Base-by-base conservation (phyloP, 2,113 vertebrate species). In the Tor tambroides region DNA sequence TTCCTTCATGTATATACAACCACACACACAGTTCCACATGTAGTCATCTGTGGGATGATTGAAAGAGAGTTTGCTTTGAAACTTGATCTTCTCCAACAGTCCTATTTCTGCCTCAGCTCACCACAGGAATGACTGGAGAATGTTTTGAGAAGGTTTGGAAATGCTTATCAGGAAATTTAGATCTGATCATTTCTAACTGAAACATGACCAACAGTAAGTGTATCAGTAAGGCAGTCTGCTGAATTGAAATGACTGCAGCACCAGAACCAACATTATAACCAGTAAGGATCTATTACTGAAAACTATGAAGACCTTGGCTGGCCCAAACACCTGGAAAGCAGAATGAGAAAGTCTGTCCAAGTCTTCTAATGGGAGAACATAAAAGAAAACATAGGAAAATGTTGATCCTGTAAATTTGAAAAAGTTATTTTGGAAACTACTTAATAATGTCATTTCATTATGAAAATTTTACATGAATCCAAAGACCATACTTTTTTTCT, bases 111-210 rank as follows among this genome's bases (percentile, higher is more conserved):
- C 11, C 56, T 80, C 23, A 4, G 23, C 59, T 80, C 56, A 80
- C 78, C 23, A 38, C 78, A 38, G 56, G 78, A 80, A 80, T 80
- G 78, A 26, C 78, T 80, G 32, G 54, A 38, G 78, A 80, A 80
- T 35, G 51, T 74, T 74, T 38, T 1, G 26, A 28, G 9, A 78
- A 32, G 32, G 51, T 26, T 63, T 80, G 23, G 21, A 80, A 80
- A 80, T 41, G 19, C 78, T 80, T 80, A 80, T 80, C 56, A n/a
- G 78, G 30, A 63, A 41, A 26, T 63, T 63, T 35, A 10, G 21
- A 61, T 80, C 32, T 41, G 56, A 63, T 80, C 6, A 80, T 63
- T 38, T 26, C 54, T 80, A 35, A 79, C 49, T 79, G 56, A 41
- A 80, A 80, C 78, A 61, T 41, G 54, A 61, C 3, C 38, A 14